phyloP scores from a whole-genome alignment of 2,797 vertebrate species.

The Intellagama lesueurii region DNA sequence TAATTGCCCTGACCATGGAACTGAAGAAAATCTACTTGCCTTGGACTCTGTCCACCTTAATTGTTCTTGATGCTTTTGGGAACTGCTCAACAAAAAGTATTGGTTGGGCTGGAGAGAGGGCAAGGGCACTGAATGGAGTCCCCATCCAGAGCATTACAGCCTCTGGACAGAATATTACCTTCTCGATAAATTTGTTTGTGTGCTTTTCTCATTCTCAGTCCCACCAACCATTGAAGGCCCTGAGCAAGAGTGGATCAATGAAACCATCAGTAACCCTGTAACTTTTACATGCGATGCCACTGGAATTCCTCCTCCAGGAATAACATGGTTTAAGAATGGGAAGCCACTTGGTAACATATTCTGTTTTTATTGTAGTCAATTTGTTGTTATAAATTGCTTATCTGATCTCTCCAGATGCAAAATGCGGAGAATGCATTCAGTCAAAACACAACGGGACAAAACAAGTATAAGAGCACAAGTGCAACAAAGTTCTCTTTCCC shows the following conservation, averaged over 20 bases:
- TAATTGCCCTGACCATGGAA: not conserved
- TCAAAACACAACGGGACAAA: not conserved
- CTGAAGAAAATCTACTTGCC: too few relatives aligned
- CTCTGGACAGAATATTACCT: not conserved
- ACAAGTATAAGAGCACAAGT: not conserved
- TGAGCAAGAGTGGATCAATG: conserved; percentile 82
- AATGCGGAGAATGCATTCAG: not conserved
- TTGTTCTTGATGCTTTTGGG: not conserved
- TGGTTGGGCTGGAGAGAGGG: not conserved
- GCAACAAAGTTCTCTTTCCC: not conserved
- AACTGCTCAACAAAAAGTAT: not conserved
- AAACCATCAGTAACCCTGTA: conserved; percentile 89
- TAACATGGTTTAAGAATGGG: conserved; percentile 91
- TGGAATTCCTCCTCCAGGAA: conserved; percentile 90
- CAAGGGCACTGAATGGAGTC: too few relatives aligned
- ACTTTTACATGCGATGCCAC: conserved; percentile 90
- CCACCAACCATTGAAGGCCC: conserved; percentile 91
- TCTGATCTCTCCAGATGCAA: not conserved
- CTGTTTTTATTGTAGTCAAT: not conserved
- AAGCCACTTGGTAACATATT: conserved; percentile 83
- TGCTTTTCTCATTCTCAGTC: conserved; percentile 78
- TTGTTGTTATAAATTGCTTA: not conserved
- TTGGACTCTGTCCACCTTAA: not conserved
- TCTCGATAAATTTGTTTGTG: conserved; percentile 21
- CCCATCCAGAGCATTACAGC: not conserved